These are phyloP conservation scores for Dreissena rostriformis DNA, from an alignment of 1,140 invertebrate genomes.

Conservation along the genomic window DNA sequence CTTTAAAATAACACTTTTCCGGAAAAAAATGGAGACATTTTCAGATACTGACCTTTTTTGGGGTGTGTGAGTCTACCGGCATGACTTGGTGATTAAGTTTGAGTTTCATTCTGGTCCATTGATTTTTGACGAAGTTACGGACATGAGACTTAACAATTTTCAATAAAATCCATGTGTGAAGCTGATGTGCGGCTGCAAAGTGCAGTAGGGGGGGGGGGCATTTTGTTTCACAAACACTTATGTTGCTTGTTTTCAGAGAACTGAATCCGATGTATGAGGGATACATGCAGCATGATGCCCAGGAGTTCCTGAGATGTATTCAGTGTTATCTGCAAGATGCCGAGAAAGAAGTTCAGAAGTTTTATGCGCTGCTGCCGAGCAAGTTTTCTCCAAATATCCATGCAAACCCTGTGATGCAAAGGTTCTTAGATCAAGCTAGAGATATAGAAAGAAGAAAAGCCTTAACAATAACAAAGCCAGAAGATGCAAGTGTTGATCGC, in stretches of 20 bases:
- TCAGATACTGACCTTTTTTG: too few relatives aligned
- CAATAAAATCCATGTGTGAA: too few relatives aligned
- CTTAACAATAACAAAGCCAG: not conserved
- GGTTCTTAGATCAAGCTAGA: constrained; percentile 51
- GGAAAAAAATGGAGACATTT: too few relatives aligned
- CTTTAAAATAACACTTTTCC: too few relatives aligned
- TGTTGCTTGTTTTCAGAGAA: constrained; percentile 84
- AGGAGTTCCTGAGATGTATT: constrained; percentile 93
- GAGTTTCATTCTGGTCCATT: too few relatives aligned
- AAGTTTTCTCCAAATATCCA: constrained; percentile 32
- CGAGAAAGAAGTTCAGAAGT: constrained; percentile 84
- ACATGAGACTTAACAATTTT: too few relatives aligned
- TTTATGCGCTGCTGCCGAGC: constrained; percentile 44
- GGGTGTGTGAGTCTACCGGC: too few relatives aligned
- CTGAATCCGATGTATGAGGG: constrained; percentile 95
- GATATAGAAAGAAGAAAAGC: not conserved
- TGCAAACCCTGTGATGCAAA: constrained; percentile 53
- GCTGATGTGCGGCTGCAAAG: too few relatives aligned
- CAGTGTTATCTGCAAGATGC: constrained; percentile 93
- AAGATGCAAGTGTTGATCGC: not conserved
- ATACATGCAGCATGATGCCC: constrained; percentile 94
- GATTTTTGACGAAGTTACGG: too few relatives aligned
- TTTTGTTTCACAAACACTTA: too few relatives aligned
- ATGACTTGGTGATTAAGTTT: too few relatives aligned
- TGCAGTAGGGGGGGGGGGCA: too few relatives aligned